A percentile compares a stretch with the other conserved stretches of the same genome.
Conservation (phyloP, 2,888 invertebrate species). For the Pachliopta kotzebuea region DNA sequence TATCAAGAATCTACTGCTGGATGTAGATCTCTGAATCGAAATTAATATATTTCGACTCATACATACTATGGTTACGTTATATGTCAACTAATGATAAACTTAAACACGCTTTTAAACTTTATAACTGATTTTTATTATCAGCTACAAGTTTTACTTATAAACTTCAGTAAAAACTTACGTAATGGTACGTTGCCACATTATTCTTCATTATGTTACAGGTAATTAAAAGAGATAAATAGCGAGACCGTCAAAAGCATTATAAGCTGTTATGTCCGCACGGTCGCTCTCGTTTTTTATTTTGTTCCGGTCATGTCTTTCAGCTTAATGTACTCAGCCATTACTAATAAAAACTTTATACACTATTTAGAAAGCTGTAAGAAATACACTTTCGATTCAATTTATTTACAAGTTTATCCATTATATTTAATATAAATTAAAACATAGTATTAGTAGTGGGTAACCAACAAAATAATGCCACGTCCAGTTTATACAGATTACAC, state of each 20-base stretch:
- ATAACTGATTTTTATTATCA: no score
- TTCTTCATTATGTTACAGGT: not conserved
- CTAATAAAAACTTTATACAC: conserved; percentile 9
- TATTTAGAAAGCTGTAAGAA: conserved; percentile 4
- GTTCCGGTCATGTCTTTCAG: conserved; percentile 31
- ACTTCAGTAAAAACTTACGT: no score
- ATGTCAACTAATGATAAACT: no score
- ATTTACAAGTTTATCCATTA: not conserved
- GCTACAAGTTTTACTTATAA: no score
- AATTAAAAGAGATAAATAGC: conserved; percentile 4
- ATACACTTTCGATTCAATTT: not conserved
- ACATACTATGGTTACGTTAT: no score
- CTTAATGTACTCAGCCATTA: conserved; percentile 3
- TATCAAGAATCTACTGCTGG: no score
- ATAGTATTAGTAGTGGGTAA: no score
- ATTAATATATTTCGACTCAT: no score
- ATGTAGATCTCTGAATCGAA: no score
- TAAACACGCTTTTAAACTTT: no score
- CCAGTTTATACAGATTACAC: no score
- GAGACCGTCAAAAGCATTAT: not conserved
- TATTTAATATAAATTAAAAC: not conserved
- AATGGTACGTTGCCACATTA: not conserved
- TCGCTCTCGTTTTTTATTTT: conserved; percentile 33
- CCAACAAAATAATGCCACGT: no score
- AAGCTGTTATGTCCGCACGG: conserved; percentile 36